Conservation (phyloP, 2,888 invertebrate species). For the Mesoligia furuncula region DNA sequence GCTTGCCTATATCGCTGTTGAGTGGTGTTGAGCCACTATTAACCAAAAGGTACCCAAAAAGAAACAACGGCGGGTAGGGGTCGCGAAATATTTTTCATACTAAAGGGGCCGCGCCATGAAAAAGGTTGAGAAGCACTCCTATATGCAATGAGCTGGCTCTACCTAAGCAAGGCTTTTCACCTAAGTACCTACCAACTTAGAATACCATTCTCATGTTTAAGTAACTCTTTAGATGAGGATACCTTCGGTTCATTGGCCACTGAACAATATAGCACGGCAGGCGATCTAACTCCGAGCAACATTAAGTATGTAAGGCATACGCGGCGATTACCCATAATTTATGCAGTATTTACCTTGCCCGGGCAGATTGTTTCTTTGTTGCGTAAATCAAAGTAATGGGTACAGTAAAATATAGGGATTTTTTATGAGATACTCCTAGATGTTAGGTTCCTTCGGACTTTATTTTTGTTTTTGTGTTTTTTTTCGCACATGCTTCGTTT, state of each 20-base stretch:
- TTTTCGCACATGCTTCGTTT: neutral
- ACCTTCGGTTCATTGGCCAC: constrained; percentile 22
- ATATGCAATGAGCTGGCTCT: neutral
- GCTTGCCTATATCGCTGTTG: neutral
- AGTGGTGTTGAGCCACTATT: neutral
- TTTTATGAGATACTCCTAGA: constrained; percentile 44
- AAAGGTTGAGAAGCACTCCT: too few relatives aligned
- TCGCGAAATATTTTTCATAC: too few relatives aligned
- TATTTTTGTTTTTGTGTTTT: constrained; percentile 6
- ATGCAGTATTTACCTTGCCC: constrained; percentile 60
- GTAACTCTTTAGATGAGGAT: constrained; percentile 6
- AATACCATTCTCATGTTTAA: constrained; percentile 2
- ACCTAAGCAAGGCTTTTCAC: neutral
- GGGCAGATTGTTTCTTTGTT: constrained; percentile 59
- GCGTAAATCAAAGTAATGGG: constrained; percentile 65
- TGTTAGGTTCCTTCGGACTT: neutral
- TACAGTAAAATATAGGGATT: constrained; percentile 36
- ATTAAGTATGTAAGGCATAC: constrained; percentile 61
- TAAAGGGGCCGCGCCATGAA: too few relatives aligned
- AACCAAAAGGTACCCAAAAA: too few relatives aligned
- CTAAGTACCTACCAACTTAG: neutral
- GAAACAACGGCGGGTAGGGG: too few relatives aligned
- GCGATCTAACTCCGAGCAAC: constrained; percentile 53
- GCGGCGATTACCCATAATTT: constrained; percentile 62
- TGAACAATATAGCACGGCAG: constrained; percentile 16